These are phyloP conservation scores for Xestia xanthographa DNA, from an alignment of 2,888 invertebrate genomes.

Conservation along the genomic window DNA sequence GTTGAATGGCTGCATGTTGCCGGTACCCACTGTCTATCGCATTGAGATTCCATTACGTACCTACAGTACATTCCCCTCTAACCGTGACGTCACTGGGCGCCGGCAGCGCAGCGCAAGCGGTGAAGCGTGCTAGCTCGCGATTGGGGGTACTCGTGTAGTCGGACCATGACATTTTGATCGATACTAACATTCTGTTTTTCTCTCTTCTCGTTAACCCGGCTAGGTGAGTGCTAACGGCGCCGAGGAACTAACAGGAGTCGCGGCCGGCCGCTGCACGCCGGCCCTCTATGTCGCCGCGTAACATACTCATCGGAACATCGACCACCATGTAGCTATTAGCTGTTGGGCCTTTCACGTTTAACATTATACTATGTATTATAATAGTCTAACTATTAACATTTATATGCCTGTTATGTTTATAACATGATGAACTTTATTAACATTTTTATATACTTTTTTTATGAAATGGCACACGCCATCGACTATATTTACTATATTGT, in stretches of 20 bases:
- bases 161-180: slow-evolving; percentile 89
- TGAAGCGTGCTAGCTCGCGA: slow-evolving; percentile 76
- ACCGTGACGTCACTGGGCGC: slow-evolving; percentile 48
- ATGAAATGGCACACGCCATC: slow-evolving; percentile 90
- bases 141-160: slow-evolving; percentile 86
- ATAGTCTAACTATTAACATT: slow-evolving; percentile 91
- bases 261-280: slow-evolving; percentile 81
- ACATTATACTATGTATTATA: slow-evolving; percentile 90
- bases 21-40: slow-evolving; percentile 72
- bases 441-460: slow-evolving; percentile 81
- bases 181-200: slow-evolving; percentile 93
- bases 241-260: slow-evolving; percentile 89
- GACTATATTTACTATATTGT: slow-evolving; percentile 89
- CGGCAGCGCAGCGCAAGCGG: slow-evolving; percentile 81
- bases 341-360: slow-evolving; percentile 90
- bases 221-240: slow-evolving; percentile 95
- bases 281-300: slow-evolving; percentile 84
- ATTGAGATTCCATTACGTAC: slow-evolving; percentile 59
- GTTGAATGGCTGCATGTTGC: slow-evolving; percentile 85
- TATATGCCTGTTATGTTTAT: slow-evolving; percentile 91
- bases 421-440: slow-evolving; percentile 90
- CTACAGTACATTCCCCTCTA: slow-evolving; percentile 25
- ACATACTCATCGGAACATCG: slow-evolving; percentile 89
- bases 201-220: slow-evolving; percentile 93
- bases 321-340: slow-evolving; percentile 90